Evolutionary conservation across 2,113 vertebrate species (phyloP).

Genomic region (Zapus hudsonius): DNA sequence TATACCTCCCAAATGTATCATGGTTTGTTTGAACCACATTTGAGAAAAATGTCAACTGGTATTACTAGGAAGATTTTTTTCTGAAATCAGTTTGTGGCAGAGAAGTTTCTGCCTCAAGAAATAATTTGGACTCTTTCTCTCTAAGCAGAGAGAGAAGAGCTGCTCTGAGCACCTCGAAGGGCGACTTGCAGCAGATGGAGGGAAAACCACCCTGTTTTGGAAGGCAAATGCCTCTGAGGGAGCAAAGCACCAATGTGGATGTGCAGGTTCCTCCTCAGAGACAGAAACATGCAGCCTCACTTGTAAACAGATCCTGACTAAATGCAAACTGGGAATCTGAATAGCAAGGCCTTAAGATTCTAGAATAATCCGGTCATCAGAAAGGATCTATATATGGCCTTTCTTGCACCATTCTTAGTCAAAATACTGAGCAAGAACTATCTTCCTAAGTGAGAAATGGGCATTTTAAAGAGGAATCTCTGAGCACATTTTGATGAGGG

Average conservation of each 20-base stretch:
- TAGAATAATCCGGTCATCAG: not conserved
- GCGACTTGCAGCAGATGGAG: not conserved
- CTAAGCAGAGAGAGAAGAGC: not conserved
- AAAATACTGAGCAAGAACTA: not conserved
- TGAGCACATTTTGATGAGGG: not conserved
- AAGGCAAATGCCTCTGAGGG: conserved; percentile 32
- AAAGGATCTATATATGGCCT: not conserved
- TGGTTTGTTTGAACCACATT: conserved; percentile 3
- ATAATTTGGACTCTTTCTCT: no score
- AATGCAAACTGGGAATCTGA: not conserved
- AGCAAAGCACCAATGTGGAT: not conserved
- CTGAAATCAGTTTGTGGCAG: conserved; percentile 24
- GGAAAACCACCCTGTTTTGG: not conserved
- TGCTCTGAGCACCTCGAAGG: not conserved
- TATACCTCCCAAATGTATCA: conserved; percentile 18
- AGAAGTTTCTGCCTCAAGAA: not conserved
- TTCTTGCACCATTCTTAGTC: not conserved
- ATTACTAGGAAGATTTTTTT: conserved; percentile 45
- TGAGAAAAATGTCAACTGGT: not conserved
- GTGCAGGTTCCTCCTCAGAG: not conserved
- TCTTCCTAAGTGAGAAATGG: not conserved
- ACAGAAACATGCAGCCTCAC: not conserved
- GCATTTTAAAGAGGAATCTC: not conserved
- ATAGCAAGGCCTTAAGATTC: not conserved
- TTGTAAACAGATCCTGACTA: not conserved